Conservation (phyloP, 2,888 invertebrate species). For the Neuroscelio doddi region DNA sequence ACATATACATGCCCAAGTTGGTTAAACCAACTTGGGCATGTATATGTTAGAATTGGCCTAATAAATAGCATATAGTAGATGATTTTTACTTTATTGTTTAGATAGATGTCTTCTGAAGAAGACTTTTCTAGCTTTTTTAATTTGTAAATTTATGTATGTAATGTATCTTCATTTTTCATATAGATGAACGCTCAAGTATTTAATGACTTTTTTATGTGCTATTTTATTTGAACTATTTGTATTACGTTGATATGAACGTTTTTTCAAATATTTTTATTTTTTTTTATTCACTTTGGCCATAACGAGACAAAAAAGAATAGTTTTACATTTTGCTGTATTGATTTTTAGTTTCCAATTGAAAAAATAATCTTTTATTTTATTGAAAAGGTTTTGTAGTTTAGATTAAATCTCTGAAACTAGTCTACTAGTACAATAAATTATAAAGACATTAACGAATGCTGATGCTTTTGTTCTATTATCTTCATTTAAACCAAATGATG, state of each 20-base stretch:
- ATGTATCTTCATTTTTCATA: constrained; percentile 9
- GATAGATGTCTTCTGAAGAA: not conserved
- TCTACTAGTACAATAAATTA: too few relatives aligned
- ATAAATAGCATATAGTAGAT: constrained; percentile 29
- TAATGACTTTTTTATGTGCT: too few relatives aligned
- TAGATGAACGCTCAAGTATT: not conserved
- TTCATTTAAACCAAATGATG: not conserved
- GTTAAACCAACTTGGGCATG: too few relatives aligned
- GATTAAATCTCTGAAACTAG: constrained; percentile 1
- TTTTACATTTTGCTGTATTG: constrained; percentile 30
- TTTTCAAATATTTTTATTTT: not conserved
- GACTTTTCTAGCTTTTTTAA: constrained; percentile 17
- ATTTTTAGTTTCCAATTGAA: constrained; percentile 26
- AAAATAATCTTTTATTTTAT: constrained; percentile 12
- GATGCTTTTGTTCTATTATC: not conserved
- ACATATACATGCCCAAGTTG: too few relatives aligned
- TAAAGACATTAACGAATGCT: not conserved
- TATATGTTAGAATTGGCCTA: constrained; percentile 38
- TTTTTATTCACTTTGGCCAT: constrained; percentile 2
- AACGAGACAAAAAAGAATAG: constrained; percentile 21
- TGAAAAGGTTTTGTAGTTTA: constrained; percentile 9
- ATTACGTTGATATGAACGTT: not conserved
- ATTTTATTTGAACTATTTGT: too few relatives aligned
- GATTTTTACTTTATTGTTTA: constrained; percentile 25
- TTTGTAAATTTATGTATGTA: too few relatives aligned